phyloP scores from a whole-genome alignment of 2,113 vertebrate species.

The Petroica traversi region DNA sequence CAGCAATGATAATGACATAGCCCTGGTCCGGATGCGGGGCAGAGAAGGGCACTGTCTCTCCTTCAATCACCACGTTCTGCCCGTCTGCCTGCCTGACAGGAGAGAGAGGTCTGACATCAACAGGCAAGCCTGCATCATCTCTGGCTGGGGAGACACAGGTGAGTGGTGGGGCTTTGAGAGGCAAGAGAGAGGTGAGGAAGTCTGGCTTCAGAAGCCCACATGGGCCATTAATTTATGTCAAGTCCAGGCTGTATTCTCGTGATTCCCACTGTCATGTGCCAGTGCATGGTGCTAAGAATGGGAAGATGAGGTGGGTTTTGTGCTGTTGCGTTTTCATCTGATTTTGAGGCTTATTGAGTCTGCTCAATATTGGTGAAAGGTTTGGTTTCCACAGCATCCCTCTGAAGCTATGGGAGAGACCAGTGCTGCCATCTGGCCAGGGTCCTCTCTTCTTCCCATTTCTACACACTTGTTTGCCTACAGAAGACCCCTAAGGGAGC shows the following conservation, averaged over 20 bases:
- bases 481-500: background rate
- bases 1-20: slow-evolving; percentile 87
- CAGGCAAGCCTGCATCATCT: slow-evolving; percentile 80
- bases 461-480: background rate
- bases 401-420: background rate
- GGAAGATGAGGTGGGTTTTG: background rate
- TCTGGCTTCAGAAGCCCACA: background rate
- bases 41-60: slow-evolving; percentile 81
- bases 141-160: slow-evolving; percentile 86
- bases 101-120: slow-evolving; percentile 57
- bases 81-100: slow-evolving; percentile 80
- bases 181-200: background rate
- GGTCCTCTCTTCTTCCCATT: background rate
- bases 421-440: background rate
- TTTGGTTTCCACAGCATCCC: background rate
- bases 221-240: background rate
- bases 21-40: slow-evolving; percentile 82
- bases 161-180: background rate
- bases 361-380: background rate
- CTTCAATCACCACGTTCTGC: slow-evolving; percentile 80
- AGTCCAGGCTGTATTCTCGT: background rate
- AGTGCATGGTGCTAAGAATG: background rate
- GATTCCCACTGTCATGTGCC: background rate
- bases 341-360: background rate
- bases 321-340: background rate